Base-by-base conservation (phyloP, 2,797 vertebrate species). In the Taeniopygia guttata region DNA sequence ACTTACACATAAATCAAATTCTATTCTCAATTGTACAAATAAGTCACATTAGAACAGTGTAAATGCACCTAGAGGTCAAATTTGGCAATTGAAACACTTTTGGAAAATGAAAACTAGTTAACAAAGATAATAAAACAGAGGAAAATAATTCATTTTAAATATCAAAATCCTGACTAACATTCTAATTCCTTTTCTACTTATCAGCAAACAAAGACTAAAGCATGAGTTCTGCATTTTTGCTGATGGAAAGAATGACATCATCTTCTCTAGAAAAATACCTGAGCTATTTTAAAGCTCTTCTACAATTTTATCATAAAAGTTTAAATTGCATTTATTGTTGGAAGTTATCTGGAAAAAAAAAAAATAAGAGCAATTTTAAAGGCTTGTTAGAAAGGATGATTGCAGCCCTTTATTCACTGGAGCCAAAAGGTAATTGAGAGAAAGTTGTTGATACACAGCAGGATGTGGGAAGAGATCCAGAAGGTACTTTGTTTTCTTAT, bases 241-340 rank as follows among this genome's bases (percentile, higher is more conserved):
- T 94, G 76, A 75, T 86, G 59, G 69, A 92, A 95, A 78, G 64
- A 82, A 95, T 88, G 67, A 93, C 89, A 84, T 92, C 77, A 94
- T 16, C 72, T 75, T 85, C 56, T 84, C 46, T 49, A 77, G 78
- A 95, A 84, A 91, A 90, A 84, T 77, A 94, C 69, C 69, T 92
- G 49, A 85, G 62, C 48, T 75, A 76, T 93, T 96, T 96, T 87
- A 79, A 92, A 95, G 52, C 45, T 78, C 68, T 93, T 84, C 45
- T 67, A 63, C 48, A 79, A 43, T 92, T 92, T 84, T 74, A 69
- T 77, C 89, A 92, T 96, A 63, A 77, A 90, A 93, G 55, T 78
- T 95, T 89, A 89, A 93, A 94, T 95, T 90, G 91, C 68, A 74
- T 89, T 86, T 94, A 81, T 94, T 93, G 86, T 91, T 95, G 87